These are phyloP conservation scores for Pegoplata infirma DNA, from an alignment of 2,888 invertebrate genomes.

Conservation along the genomic window DNA sequence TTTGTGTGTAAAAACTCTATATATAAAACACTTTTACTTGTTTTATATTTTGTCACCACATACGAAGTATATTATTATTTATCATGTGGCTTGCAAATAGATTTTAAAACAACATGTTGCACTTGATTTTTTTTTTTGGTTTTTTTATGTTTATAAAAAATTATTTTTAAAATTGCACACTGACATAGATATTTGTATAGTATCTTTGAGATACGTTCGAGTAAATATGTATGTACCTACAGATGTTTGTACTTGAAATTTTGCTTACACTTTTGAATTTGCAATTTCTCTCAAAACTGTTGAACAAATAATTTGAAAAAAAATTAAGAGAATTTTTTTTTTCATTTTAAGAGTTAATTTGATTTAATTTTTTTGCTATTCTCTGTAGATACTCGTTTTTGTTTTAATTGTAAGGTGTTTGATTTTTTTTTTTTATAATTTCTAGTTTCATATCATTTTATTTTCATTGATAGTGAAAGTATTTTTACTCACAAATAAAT, in stretches of 20 bases:
- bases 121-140: constrained; percentile 33
- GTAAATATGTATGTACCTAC: neutral
- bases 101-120: constrained; percentile 53
- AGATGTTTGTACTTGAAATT: constrained; percentile 15
- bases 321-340: constrained; percentile 10
- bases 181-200: constrained; percentile 32
- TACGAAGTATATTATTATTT: too few species aligned
- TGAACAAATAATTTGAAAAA: neutral
- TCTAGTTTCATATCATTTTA: neutral
- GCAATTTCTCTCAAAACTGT: neutral
- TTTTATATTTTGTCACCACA: too few species aligned
- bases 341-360: constrained; percentile 6
- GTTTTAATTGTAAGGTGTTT: neutral
- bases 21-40: too few species aligned
- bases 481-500: neutral
- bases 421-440: neutral
- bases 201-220: constrained; percentile 20
- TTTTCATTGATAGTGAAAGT: constrained; percentile 19
- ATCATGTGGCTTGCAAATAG: neutral
- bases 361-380: neutral
- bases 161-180: constrained; percentile 47
- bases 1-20: too few species aligned
- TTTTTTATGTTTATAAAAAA: neutral
- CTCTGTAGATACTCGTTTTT: neutral
- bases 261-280: neutral